Conservation (phyloP, 2,888 invertebrate species). For the Ypsolopha scabrella region DNA sequence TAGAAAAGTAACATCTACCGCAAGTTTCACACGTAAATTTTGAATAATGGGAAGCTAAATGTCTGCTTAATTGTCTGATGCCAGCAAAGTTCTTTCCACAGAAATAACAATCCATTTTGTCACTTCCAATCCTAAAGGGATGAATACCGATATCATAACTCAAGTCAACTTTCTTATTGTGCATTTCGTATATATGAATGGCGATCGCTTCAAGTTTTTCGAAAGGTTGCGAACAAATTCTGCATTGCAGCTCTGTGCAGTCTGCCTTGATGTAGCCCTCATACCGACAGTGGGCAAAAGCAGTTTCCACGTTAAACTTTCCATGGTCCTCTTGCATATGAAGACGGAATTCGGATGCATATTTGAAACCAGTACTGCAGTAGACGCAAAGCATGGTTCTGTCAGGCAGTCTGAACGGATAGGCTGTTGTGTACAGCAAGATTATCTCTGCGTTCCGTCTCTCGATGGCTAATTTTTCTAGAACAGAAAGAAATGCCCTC, state of each 20-base stretch:
- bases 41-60: slow-evolving; percentile 24
- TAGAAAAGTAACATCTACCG: slow-evolving; percentile 22
- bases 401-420: slow-evolving; percentile 29
- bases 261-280: slow-evolving; percentile 20
- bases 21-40: slow-evolving; percentile 27
- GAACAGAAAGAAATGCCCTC: slow-evolving; percentile 29
- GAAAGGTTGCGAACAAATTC: slow-evolving; percentile 16
- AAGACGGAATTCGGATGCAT: slow-evolving; percentile 21
- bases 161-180: slow-evolving; percentile 12
- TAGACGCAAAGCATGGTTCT: slow-evolving; percentile 22
- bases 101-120: slow-evolving; percentile 17
- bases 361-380: slow-evolving; percentile 21
- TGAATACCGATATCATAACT: slow-evolving; percentile 16
- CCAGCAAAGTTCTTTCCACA: slow-evolving; percentile 19
- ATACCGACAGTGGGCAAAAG: slow-evolving; percentile 12
- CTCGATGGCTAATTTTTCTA: slow-evolving; percentile 17
- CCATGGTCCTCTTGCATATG: slow-evolving; percentile 24
- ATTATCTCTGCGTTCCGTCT: slow-evolving; percentile 26
- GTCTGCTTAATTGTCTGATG: slow-evolving; percentile 23
- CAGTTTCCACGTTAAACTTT: slow-evolving; percentile 12
- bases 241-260: slow-evolving; percentile 22
- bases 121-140: slow-evolving; percentile 19
- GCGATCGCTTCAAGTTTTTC: slow-evolving; percentile 15
- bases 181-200: slow-evolving; percentile 16
- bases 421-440: slow-evolving; percentile 25